Percentiles rank a stretch among this genome's conserved stretches.
Conservation (phyloP, 2,113 vertebrate species). For the Paradisaea rubra region DNA sequence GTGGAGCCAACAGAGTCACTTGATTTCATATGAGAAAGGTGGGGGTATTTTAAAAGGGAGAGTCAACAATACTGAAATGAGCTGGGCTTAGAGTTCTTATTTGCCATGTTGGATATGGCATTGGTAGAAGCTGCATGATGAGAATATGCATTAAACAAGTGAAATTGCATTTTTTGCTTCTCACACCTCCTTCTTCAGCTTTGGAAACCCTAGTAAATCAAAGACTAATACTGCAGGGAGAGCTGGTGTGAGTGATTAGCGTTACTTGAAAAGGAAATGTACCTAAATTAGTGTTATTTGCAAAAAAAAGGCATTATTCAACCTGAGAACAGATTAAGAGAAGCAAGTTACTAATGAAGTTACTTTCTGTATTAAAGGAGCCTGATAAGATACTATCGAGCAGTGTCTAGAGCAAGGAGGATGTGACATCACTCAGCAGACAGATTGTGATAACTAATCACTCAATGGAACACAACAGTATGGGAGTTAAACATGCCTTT, state of each 20-base stretch:
- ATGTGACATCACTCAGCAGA: background rate
- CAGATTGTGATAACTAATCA: background rate
- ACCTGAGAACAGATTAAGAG: slow-evolving; percentile 26
- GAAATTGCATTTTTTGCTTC: background rate
- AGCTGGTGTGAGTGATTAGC: slow-evolving; percentile 42
- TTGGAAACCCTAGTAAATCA: background rate
- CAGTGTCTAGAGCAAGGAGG: background rate
- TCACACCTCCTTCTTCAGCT: background rate
- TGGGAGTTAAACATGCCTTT: background rate
- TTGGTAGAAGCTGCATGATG: background rate
- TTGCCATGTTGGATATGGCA: fast-evolving
- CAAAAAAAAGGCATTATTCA: slow-evolving; percentile 55
- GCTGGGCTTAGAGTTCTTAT: background rate
- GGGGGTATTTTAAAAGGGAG: background rate
- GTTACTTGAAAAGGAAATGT: slow-evolving; percentile 42
- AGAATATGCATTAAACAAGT: background rate
- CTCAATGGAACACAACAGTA: background rate
- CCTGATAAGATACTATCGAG: background rate
- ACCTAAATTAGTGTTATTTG: background rate
- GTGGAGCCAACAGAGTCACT: background rate
- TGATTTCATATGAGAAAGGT: background rate
- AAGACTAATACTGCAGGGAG: background rate
- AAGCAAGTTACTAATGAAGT: background rate
- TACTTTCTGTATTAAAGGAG: background rate
- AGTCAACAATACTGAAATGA: background rate